These are phyloP conservation scores for Augiades crinisus DNA, from an alignment of 2,888 invertebrate genomes.

Conservation along the genomic window DNA sequence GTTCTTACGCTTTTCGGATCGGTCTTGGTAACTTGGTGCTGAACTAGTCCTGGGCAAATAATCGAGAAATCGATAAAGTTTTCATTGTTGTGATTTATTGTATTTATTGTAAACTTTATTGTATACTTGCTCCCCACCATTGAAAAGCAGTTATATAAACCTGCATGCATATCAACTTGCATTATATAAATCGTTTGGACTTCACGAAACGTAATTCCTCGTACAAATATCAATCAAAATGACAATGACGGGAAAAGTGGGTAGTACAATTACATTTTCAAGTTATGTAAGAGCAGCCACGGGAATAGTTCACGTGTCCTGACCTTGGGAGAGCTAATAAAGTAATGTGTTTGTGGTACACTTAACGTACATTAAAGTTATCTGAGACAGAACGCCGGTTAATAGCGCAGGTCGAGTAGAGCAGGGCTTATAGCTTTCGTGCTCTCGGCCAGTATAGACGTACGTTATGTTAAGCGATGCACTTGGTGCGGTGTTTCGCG, in stretches of 20 bases:
- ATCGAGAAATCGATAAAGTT: no score
- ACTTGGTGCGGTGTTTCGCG: neutral
- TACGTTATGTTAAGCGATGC: neutral
- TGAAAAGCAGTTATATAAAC: no score
- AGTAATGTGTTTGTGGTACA: slow-evolving; percentile 8
- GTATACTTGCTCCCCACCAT: no score
- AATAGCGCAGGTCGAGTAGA: neutral
- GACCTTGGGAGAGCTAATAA: slow-evolving; percentile 2
- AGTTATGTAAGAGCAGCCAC: neutral
- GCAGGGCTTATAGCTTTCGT: neutral
- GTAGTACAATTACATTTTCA: neutral
- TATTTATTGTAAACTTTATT: no score
- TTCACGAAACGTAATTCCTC: no score
- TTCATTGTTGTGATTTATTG: no score
- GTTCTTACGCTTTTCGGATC: no score
- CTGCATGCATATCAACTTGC: no score
- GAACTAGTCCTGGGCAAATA: no score
- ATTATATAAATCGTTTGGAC: no score
- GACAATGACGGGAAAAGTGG: neutral
- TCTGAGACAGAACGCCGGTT: neutral
- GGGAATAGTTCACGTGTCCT: slow-evolving; percentile 1
- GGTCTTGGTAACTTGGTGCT: no score
- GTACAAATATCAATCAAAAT: neutral
- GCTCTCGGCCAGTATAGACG: neutral
- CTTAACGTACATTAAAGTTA: slow-evolving; percentile 1